Evolutionary conservation across 2,113 vertebrate genomes (phyloP).

Genomic region (Dipodomys stephensi): DNA sequence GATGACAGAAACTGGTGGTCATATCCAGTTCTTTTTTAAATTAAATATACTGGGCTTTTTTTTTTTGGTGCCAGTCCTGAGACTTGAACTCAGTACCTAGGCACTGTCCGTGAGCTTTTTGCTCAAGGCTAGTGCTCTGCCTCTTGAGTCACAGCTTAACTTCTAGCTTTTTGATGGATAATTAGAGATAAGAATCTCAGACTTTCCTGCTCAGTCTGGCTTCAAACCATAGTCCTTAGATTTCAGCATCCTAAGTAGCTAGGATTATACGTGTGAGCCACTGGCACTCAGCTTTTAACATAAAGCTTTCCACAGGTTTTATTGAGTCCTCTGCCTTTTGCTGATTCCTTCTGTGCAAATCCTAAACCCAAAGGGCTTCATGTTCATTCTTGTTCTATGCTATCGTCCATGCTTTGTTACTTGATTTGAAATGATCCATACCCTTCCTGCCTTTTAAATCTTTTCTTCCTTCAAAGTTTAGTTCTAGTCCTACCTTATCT

Average conservation of each 20-base stretch:
- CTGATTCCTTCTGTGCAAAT: background rate
- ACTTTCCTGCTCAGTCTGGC: no score
- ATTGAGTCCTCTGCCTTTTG: background rate
- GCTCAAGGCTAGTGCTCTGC: no score
- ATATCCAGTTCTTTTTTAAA: background rate
- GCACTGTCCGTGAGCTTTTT: no score
- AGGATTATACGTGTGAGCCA: no score
- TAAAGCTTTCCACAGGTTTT: background rate
- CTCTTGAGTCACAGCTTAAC: no score
- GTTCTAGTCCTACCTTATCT: background rate
- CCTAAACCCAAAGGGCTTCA: background rate
- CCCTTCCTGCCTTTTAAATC: background rate
- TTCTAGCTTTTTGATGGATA: no score
- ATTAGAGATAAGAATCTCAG: no score
- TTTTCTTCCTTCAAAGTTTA: slow-evolving; percentile 30
- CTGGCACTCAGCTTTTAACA: no score
- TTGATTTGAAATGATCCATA: background rate
- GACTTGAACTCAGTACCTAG: no score
- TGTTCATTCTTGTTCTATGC: background rate
- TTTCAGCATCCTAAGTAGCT: no score
- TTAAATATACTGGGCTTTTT: background rate
- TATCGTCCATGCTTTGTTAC: background rate
- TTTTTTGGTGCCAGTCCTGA: no score
- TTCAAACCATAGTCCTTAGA: no score
- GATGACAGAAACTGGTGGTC: slow-evolving; percentile 4